Evolutionary conservation across 37 sponge, comb jelly and placozoan genomes (phyloP), one percentile per base, ranked within the genome.

Genomic region (Amphimedon queenslandica): DNA sequence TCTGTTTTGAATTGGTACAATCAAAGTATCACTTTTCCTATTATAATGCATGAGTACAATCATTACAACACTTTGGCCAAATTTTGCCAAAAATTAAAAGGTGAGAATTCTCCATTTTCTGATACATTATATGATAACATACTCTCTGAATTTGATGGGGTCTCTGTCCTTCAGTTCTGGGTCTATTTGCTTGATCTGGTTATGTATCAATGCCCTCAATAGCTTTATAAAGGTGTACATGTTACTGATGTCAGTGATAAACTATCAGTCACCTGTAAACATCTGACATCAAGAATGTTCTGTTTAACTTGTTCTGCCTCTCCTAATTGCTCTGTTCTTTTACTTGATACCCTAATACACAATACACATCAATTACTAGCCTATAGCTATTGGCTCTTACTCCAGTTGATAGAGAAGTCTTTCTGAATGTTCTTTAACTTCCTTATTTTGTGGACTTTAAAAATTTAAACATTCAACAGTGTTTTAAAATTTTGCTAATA

Each of bases 151-250:
- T 60, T 60, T 11, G 28, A n/a, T n/a, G 5, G 86, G 81, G 36
- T 42, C 55, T 1, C 64, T 27, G 30, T 90, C 90, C 43, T 73
- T 90, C 35, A 72, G 42, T 30, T 80, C 70, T 21, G 85, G 78
- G 39, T 84, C 82, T 36, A 90, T 80, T 18, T 55, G 39, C 75
- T 80, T 63, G 31, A 90, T 81, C 40, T 84, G 82, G 63, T 90
- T 84, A 77, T 90, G 75, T 25, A 90, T 80, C 23, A 77, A 65
- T 16, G 82, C 85, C 47, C 90, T 36, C 13, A 40, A 16, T 34
- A 67, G 18, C 40, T 29, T 39, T 41, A 32, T 41, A 33, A 8
- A 21, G 2, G 27, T 41, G 42, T 8, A 42, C 18, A 24, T 40
- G 28, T 38, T 28, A 66, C 67, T 10, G 4, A 29, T 11, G 16